phyloP scores from a whole-genome alignment of 2,113 vertebrate genomes.

The Phocoena phocoena region DNA sequence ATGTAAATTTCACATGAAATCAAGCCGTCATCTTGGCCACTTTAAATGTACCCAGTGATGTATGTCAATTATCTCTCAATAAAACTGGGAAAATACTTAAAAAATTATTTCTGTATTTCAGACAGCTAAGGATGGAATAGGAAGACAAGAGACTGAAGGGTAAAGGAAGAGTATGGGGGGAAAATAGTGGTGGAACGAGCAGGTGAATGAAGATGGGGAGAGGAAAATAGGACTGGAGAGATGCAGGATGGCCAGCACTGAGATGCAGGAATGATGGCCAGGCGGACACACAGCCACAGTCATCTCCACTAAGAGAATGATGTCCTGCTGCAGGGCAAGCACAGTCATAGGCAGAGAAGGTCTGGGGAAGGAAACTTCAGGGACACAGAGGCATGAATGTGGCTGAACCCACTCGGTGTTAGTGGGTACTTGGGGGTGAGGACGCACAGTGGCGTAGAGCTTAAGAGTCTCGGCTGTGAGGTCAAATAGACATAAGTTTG shows the following conservation, averaged over 20 bases:
- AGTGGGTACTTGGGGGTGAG: too few relatives aligned
- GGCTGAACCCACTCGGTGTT: too few relatives aligned
- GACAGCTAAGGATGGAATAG: too few relatives aligned
- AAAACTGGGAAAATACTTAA: not conserved
- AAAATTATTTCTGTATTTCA: not conserved
- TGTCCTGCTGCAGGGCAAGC: fast-evolving
- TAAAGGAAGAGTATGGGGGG: not conserved
- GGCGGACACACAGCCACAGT: too few relatives aligned
- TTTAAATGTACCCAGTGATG: not conserved
- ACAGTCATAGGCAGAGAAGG: too few relatives aligned
- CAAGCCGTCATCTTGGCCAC: too few relatives aligned
- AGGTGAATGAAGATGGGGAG: too few relatives aligned
- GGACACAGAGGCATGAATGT: not conserved
- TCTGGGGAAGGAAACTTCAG: too few relatives aligned
- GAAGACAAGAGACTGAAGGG: not conserved
- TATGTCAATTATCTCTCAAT: not conserved
- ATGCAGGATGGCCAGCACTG: not conserved
- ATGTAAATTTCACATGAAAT: too few relatives aligned
- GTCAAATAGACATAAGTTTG: not conserved
- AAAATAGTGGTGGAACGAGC: not conserved
- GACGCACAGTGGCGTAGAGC: fast-evolving
- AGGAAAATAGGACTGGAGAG: not conserved
- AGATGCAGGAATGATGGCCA: too few relatives aligned
- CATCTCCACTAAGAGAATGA: not conserved
- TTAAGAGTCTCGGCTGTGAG: not conserved